These are phyloP conservation scores for Aphelinus certus DNA, from an alignment of 1,140 invertebrate genomes.

Conservation along the genomic window DNA sequence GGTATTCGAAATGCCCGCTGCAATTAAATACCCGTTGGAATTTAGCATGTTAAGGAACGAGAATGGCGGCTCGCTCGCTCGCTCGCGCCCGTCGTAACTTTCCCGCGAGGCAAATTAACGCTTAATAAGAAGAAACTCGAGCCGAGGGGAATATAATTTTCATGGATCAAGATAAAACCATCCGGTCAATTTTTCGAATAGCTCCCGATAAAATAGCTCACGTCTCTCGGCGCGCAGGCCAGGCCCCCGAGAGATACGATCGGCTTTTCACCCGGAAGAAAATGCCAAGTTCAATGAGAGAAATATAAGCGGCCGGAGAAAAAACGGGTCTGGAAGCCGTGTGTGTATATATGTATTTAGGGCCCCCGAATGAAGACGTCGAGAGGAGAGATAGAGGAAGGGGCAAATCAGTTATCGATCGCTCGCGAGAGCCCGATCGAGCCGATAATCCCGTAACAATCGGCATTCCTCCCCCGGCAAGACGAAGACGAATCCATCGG, in stretches of 20 bases:
- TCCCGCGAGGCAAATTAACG: too few species aligned
- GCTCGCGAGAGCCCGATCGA: background rate
- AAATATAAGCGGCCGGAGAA: background rate
- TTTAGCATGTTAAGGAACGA: too few species aligned
- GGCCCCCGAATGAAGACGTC: background rate
- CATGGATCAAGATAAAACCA: background rate
- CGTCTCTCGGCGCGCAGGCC: too few species aligned
- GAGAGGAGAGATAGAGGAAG: constrained; percentile 5
- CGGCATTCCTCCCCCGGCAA: background rate
- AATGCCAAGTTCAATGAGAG: background rate
- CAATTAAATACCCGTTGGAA: too few species aligned
- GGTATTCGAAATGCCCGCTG: too few species aligned
- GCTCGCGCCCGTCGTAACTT: too few species aligned
- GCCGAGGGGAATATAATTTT: background rate
- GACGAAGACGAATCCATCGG: constrained; percentile 3
- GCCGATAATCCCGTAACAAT: constrained; percentile 28
- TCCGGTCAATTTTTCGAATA: background rate
- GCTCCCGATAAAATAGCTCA: background rate
- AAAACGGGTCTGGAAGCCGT: background rate
- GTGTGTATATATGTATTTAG: background rate
- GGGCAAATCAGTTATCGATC: constrained; percentile 20
- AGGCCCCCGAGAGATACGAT: background rate
- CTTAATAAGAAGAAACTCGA: background rate
- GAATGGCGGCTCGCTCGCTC: too few species aligned
- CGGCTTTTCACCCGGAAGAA: background rate